Conservation (phyloP, 2,888 invertebrate genomes). For the Cistogaster globosa region DNA sequence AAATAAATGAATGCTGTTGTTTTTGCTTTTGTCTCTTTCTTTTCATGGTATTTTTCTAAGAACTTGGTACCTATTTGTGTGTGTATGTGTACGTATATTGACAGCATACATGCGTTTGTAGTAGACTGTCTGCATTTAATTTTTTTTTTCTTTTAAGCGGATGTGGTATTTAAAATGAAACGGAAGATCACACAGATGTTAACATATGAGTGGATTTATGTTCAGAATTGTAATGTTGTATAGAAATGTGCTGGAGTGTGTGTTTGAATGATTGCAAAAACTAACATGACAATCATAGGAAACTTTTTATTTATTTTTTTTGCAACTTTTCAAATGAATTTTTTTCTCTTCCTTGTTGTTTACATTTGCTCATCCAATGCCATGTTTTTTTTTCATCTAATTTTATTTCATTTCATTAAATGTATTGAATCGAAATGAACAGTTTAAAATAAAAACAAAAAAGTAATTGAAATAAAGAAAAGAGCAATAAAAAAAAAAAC, state of each 20-base stretch:
- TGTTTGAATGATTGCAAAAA: background rate
- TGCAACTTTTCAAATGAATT: conserved; percentile 49
- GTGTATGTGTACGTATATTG: background rate
- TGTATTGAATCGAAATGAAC: conserved; percentile 58
- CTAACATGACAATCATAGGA: conserved; percentile 56
- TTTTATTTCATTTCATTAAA: conserved; percentile 52
- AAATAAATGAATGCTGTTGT: conserved; percentile 20
- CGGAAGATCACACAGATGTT: conserved; percentile 67
- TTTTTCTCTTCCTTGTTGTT: conserved; percentile 9
- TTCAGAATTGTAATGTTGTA: background rate
- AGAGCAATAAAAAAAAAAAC: background rate
- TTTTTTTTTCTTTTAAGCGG: conserved; percentile 64
- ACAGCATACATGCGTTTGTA: conserved; percentile 60
- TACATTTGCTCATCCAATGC: conserved; percentile 27
- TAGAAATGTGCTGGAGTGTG: background rate
- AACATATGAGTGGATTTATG: conserved; percentile 26
- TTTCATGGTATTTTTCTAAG: background rate
- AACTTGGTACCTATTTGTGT: background rate
- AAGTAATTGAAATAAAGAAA: conserved; percentile 33
- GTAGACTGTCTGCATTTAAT: conserved; percentile 54
- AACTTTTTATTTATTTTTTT: too few species aligned
- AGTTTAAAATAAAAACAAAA: conserved; percentile 28
- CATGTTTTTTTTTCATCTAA: background rate
- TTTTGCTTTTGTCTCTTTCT: background rate
- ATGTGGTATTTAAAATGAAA: conserved; percentile 66